Conservation (phyloP, 2,113 vertebrate species). For the Myxocyprinus asiaticus region DNA sequence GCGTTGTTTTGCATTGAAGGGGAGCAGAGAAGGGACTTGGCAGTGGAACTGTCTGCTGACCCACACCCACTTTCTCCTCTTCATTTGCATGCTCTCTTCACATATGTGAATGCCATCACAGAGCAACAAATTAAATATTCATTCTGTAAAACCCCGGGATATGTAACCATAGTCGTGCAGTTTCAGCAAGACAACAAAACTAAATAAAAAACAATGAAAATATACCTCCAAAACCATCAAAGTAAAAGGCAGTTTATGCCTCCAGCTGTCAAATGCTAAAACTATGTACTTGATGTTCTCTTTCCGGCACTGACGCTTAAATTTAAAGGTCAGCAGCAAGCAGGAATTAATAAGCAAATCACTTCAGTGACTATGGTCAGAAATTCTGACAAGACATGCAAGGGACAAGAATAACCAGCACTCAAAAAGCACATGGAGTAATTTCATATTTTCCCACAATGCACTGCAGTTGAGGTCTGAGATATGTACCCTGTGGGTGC, state of each 20-base stretch:
- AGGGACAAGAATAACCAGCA: too few species aligned
- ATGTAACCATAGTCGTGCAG: conserved; percentile 68
- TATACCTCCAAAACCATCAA: conserved; percentile 41
- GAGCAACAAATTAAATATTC: conserved; percentile 76
- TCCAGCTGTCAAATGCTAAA: neutral
- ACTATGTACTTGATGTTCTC: too few species aligned
- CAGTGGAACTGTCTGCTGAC: conserved; percentile 66
- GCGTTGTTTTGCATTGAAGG: conserved; percentile 58
- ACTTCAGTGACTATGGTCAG: too few species aligned
- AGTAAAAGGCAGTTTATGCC: conserved; percentile 55
- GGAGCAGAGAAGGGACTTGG: conserved; percentile 50
- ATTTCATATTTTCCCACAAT: neutral
- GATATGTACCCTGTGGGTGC: conserved; percentile 6
- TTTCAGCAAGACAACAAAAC: conserved; percentile 32
- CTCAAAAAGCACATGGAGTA: too few species aligned
- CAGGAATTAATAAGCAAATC: too few species aligned
- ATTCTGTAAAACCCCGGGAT: conserved; percentile 74
- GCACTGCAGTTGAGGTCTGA: neutral
- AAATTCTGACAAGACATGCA: too few species aligned
- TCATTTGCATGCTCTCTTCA: conserved; percentile 67
- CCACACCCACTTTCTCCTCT: conserved; percentile 72
- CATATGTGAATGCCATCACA: conserved; percentile 60
- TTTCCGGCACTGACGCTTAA: too few species aligned
- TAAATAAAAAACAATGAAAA: conserved; percentile 48
- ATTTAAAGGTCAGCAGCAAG: too few species aligned